Evolutionary conservation across 2,797 vertebrate genomes (phyloP).

Genomic region (Cirrhinus molitorella): DNA sequence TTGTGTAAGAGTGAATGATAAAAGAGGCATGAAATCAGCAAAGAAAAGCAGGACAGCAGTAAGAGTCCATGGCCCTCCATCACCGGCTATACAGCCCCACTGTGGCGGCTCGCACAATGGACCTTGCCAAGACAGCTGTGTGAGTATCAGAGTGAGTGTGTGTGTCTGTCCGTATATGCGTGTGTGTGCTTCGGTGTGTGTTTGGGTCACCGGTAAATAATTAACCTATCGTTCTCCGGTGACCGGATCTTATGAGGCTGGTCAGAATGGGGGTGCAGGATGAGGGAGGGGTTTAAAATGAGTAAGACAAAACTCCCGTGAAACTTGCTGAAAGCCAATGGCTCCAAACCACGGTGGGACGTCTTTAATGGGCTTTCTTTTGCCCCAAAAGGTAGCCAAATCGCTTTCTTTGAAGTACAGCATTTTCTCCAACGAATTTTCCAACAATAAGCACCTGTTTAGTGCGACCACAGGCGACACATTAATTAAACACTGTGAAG

Average conservation of each 20-base stretch:
- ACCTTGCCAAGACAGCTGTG: slow-evolving; percentile 92
- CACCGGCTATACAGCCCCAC: slow-evolving; percentile 79
- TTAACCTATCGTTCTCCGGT: slow-evolving; percentile 99
- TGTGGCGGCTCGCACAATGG: slow-evolving; percentile 79
- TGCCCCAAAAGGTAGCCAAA: slow-evolving; percentile 29
- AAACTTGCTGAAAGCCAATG: slow-evolving; percentile 50
- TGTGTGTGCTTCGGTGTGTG: slow-evolving; percentile 77
- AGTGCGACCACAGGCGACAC: background rate
- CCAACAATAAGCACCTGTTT: background rate
- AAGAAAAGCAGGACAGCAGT: slow-evolving; percentile 99
- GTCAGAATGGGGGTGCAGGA: slow-evolving; percentile 9
- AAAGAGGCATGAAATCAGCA: slow-evolving; percentile 99
- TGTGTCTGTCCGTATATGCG: slow-evolving; percentile 72
- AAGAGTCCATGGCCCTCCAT: slow-evolving; percentile 88
- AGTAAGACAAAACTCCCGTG: slow-evolving; percentile 65
- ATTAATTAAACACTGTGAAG: background rate
- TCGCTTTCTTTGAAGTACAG: background rate
- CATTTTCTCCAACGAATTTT: background rate
- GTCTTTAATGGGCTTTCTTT: slow-evolving; percentile 31
- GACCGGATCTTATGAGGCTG: slow-evolving; percentile 89
- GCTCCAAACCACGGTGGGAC: slow-evolving; percentile 51
- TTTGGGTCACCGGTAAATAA: slow-evolving; percentile 96
- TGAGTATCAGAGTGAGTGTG: slow-evolving; percentile 52
- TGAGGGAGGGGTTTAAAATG: slow-evolving; percentile 75
- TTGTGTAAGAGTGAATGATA: slow-evolving; percentile 99